phyloP scores from a whole-genome alignment of 2,888 invertebrate species.

The Scotopteryx bipunctaria region DNA sequence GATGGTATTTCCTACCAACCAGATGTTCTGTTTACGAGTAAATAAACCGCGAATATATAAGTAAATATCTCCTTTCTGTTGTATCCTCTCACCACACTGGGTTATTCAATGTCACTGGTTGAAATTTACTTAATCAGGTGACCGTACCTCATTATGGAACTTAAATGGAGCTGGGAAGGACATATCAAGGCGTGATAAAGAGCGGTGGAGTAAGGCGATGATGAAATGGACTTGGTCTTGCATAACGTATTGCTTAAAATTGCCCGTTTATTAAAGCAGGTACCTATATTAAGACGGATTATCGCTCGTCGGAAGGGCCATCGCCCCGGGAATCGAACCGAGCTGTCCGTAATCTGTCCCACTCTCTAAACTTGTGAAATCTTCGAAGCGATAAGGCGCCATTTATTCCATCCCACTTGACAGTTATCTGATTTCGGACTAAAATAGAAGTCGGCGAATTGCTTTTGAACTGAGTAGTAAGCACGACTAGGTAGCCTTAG shows the following conservation, averaged over 20 bases:
- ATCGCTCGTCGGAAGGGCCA: constrained; percentile 20
- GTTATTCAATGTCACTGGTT: background rate
- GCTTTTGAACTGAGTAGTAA: too few relatives aligned
- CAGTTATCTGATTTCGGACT: constrained; percentile 9
- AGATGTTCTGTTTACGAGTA: constrained; percentile 11
- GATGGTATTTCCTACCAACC: constrained; percentile 8
- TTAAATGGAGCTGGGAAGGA: too few relatives aligned
- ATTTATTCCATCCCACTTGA: background rate
- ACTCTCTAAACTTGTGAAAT: constrained; percentile 2
- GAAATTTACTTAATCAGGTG: background rate
- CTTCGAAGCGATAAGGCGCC: constrained; percentile 1
- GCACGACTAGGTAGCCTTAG: too few relatives aligned
- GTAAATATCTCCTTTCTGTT: too few relatives aligned
- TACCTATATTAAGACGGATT: too few relatives aligned
- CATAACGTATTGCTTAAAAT: too few relatives aligned
- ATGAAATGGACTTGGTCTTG: too few relatives aligned
- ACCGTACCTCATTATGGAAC: too few relatives aligned
- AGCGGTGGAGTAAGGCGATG: too few relatives aligned
- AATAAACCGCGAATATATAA: constrained; percentile 6
- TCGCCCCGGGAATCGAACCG: constrained; percentile 31
- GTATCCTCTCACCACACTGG: too few relatives aligned
- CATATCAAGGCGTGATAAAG: too few relatives aligned
- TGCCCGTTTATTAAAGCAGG: too few relatives aligned
- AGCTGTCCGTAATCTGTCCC: constrained; percentile 27
- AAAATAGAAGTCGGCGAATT: background rate